Percentiles rank a stretch among this genome's conserved stretches.
Evolutionary conservation across 2,797 vertebrate genomes (phyloP).

Genomic region (Cynopterus sphinx): DNA sequence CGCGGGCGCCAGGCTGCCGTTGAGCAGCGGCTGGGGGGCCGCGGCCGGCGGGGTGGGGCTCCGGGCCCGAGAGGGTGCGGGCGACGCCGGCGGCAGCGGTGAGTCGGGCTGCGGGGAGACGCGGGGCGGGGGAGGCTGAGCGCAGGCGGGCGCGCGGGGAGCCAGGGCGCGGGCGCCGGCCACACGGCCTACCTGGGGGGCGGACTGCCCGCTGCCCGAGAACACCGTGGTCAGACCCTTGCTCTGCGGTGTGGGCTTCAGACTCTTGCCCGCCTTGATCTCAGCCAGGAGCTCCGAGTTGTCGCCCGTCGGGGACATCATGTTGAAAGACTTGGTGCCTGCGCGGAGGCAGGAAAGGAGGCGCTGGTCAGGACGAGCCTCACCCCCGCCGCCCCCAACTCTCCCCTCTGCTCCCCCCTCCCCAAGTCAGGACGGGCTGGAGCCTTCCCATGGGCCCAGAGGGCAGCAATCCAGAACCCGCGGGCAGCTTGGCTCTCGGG

Average conservation of each 20-base stretch:
- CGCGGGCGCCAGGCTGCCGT: conserved; percentile 87
- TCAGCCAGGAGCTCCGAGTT: conserved; percentile 98
- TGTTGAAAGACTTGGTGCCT: conserved; percentile 99
- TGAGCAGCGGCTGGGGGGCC: conserved; percentile 88
- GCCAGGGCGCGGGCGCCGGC: not conserved
- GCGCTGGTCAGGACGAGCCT: not conserved
- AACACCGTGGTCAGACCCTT: conserved; percentile 96
- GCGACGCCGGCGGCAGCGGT: conserved; percentile 73
- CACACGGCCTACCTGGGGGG: conserved; percentile 79
- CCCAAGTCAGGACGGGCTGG: not conserved
- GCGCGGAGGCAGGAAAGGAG: conserved; percentile 9
- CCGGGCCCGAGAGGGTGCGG: conserved; percentile 71
- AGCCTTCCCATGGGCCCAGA: not conserved
- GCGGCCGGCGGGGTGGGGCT: conserved; percentile 79
- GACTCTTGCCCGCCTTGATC: conserved; percentile 97
- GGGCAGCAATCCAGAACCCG: not conserved
- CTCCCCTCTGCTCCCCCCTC: not conserved
- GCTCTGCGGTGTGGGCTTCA: conserved; percentile 96
- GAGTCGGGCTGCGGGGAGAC: conserved; percentile 77
- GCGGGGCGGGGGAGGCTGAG: conserved; percentile 26
- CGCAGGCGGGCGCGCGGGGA: not conserved
- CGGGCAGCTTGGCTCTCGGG: not conserved
- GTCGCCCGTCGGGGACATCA: conserved; percentile 99
- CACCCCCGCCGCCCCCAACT: not conserved
- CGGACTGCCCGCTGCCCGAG: conserved; percentile 90